phyloP scores from a whole-genome alignment of 2,113 vertebrate species.

The Siphamia tubifer region DNA sequence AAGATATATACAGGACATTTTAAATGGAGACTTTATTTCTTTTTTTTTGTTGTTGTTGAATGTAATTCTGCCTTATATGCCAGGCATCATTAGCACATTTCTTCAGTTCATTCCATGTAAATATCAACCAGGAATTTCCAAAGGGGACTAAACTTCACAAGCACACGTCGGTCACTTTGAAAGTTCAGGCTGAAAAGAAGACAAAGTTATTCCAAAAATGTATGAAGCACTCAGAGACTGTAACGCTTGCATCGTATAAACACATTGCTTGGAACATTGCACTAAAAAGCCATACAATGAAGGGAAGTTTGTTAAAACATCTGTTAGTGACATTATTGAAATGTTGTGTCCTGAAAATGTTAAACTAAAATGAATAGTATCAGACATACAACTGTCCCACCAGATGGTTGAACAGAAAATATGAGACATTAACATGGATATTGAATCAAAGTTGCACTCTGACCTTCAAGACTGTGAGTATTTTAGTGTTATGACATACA shows the following conservation, averaged over 20 bases:
- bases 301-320: too few relatives aligned
- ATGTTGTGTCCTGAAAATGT: too few relatives aligned
- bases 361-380: too few relatives aligned
- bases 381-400: too few relatives aligned
- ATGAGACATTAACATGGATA: too few relatives aligned
- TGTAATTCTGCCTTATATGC: slow-evolving; percentile 23
- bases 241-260: too few relatives aligned
- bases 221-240: slow-evolving; percentile 6
- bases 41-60: slow-evolving; percentile 26
- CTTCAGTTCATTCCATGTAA: slow-evolving; percentile 39
- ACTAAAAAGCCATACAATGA: too few relatives aligned
- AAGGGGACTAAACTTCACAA: slow-evolving; percentile 24
- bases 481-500: too few relatives aligned
- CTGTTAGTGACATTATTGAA: too few relatives aligned
- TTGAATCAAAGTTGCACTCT: too few relatives aligned
- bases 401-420: too few relatives aligned
- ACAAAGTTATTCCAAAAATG: slow-evolving; percentile 9
- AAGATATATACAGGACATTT: slow-evolving; percentile 1
- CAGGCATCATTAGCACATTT: slow-evolving; percentile 24
- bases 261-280: slow-evolving; percentile 31
- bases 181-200: slow-evolving; percentile 22
- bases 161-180: slow-evolving; percentile 8
- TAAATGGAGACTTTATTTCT: slow-evolving; percentile 28
- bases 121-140: slow-evolving; percentile 17
- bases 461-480: too few relatives aligned